Evolutionary conservation across 2,113 vertebrate genomes (phyloP).

Genomic region (Lagenorhynchus albirostris): DNA sequence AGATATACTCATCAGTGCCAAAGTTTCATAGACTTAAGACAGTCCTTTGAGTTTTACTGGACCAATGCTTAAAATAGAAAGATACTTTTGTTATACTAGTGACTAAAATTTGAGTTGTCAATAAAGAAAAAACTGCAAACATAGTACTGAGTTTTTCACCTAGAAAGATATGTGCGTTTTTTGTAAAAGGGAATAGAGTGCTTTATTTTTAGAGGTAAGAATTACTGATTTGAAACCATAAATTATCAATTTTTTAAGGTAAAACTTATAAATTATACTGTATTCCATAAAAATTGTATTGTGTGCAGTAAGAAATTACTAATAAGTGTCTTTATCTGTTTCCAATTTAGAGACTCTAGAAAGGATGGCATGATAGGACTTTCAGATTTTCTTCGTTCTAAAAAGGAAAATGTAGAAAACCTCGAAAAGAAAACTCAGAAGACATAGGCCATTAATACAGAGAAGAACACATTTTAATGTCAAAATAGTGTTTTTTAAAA

Average conservation of each 20-base stretch:
- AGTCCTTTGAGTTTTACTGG: neutral
- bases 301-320: neutral
- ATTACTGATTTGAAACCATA: neutral
- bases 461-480: constrained; percentile 16
- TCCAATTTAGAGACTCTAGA: neutral
- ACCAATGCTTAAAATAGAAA: neutral
- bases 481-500: neutral
- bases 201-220: neutral
- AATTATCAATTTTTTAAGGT: neutral
- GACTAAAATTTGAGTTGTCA: neutral
- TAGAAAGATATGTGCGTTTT: neutral
- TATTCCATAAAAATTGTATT: neutral
- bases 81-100: neutral
- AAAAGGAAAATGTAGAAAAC: constrained; percentile 5
- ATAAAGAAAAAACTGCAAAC: neutral
- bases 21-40: neutral
- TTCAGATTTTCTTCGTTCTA: constrained; percentile 53
- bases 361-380: constrained; percentile 61
- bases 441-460: neutral
- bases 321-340: neutral
- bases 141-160: neutral
- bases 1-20: neutral
- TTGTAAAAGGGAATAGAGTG: neutral
- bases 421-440: neutral
- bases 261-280: neutral